Base-by-base conservation (phyloP, 2,797 vertebrate species). In the Coregonus suidteri region DNA sequence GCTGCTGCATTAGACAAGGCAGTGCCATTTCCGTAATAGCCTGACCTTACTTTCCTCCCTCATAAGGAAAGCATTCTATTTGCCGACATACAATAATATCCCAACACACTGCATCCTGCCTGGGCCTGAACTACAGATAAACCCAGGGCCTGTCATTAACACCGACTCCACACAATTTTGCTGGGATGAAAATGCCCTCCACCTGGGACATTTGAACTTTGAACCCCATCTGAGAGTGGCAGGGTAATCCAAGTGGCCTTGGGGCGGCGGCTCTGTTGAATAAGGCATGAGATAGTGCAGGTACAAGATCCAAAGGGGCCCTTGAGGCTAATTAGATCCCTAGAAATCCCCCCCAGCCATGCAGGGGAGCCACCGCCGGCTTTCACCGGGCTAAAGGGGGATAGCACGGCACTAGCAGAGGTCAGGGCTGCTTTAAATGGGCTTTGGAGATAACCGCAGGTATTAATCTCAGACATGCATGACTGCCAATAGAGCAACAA, bases 251-350 rank as follows among this genome's bases (percentile, higher is more conserved):
- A 79, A 77, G 82, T 84, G 75, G 80, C 83, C 86, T 79, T 75
- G n/a, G 56, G 77, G 82, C 65, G 71, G 64, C 68, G 15, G 34
- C 47, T 47, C 74, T 81, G 34, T 76, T 90, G 89, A 90, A 90
- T 91, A 87, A 86, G 75, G 77, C 85, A 90, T 89, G 84, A 89
- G 85, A 52, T 70, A 52, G 70, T 51, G 75, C 76, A 82, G 78
- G 67, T 83, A 75, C 71, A 72, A 25, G 71, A 71, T 75, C 81
- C 78, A 53, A 13, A 83, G 51, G 52, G 77, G 79, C 85, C 78
- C 86, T 78, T 74, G 75, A 85, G 84, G 84, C 80, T 90, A 89
- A 89, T 90, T 86, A 89, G 78, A 82, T 81, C 77, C 75, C 70
- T 70, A 65, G 75, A 81, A 82, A 80, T 75, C 76, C 82, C 77